Base-by-base conservation (phyloP, 1,140 invertebrate species). In the Ctenoplectra terminalis region DNA sequence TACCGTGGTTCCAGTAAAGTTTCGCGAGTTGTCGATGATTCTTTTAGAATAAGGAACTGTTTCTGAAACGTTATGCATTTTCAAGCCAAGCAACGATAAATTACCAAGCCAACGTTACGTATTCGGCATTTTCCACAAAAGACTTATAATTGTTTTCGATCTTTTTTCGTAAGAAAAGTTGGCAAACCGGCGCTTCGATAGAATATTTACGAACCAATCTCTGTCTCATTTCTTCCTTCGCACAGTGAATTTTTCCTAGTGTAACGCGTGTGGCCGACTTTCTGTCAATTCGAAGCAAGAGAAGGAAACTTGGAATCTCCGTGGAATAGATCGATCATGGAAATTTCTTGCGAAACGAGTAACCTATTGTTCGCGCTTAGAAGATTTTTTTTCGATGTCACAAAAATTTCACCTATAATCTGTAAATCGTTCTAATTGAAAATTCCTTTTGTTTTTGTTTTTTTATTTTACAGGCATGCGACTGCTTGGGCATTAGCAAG, bases 401-500 rank as follows among this genome's bases (percentile, higher is more conserved):
- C n/a, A n/a, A n/a, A n/a, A n/a, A n/a, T n/a, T n/a, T n/a, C n/a
- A n/a, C n/a, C 15, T 3, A 8, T 0, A 26, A 43, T 43, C 40
- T 11, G 1, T 0, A 11, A 9, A 0, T 58, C 29, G 40, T 20
- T 26, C 13, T 26, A 23, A 70, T 1, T 5, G 48, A 52, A n/a
- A 17, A 23, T 8, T 71, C 54, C 23, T 31, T 82, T 9, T 40
- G 40, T 40, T 34, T 81, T n/a, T n/a, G n/a, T n/a, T n/a, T n/a
- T n/a, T 48, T 37, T 43, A 84, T 81, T 85, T 95, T 95, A 46
- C 94, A 98, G 97, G 97, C 97, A 9, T 98, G 97, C 92, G 95
- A 97, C 86, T 95, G 95, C 73, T 92, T 98, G 80, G 96, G 96
- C 46, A 97, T 98, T 84, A 96, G 96, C 83, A 96, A 96, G 50